A percentile compares a stretch with the other conserved stretches of the same genome.
Evolutionary conservation across 2,888 invertebrate species (phyloP).

Genomic region (Adelognathus sp.): DNA sequence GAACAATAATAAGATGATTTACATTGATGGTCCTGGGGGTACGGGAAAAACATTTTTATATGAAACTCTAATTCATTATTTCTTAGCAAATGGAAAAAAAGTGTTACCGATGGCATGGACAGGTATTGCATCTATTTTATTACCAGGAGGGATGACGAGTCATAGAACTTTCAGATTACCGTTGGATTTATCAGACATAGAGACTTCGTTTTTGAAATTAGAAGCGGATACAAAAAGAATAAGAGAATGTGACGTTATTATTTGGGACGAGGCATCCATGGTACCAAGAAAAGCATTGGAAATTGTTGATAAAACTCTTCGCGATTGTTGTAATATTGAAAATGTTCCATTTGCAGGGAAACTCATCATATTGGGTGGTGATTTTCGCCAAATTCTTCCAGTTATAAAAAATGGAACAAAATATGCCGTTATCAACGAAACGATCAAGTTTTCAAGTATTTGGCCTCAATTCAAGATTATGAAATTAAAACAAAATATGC

Average conservation of each 20-base stretch:
- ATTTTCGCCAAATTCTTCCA: slow-evolving; percentile 20
- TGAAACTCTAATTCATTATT: slow-evolving; percentile 21
- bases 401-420: slow-evolving; percentile 2
- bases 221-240: background rate
- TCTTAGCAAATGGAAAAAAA: slow-evolving; percentile 15
- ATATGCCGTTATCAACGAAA: background rate
- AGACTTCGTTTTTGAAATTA: slow-evolving; percentile 13
- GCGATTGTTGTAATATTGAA: slow-evolving; percentile 8
- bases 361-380: no score
- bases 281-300: slow-evolving; percentile 12
- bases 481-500: slow-evolving; percentile 25
- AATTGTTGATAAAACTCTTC: no score
- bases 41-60: no score
- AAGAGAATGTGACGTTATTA: background rate
- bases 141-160: slow-evolving; percentile 15
- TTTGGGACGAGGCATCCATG: no score
- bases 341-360: slow-evolving; percentile 21
- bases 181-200: slow-evolving; percentile 5
- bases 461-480: slow-evolving; percentile 12
- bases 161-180: no score
- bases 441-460: background rate
- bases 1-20: background rate
- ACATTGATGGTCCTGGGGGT: no score
- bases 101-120: slow-evolving; percentile 21
- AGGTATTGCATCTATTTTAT: slow-evolving; percentile 20